Base-by-base conservation (phyloP, 1,140 invertebrate species). In the Caenorhabditis brenneri region DNA sequence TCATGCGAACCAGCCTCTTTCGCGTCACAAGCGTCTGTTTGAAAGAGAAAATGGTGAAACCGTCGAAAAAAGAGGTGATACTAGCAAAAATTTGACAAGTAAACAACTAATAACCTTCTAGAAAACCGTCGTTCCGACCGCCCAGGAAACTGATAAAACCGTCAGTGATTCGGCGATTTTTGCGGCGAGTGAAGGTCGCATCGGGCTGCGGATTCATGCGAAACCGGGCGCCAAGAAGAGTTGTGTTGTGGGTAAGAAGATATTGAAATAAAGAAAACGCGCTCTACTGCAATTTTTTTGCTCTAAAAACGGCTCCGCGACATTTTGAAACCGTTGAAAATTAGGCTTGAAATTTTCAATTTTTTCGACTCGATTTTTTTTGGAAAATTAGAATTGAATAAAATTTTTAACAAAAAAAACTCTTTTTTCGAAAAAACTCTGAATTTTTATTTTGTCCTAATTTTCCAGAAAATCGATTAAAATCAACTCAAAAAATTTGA, bases 191-290 rank as follows among this genome's bases (percentile, higher is more conserved):
- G 81, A 82, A 29, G 83, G 83, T 24, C 82, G 86, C 36, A 82
- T 86, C 36, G 80, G 81, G 29, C 51, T 86, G 24, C 48, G 84
- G 51, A 86, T 86, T 60, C 85, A 86, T 49, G 85, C 85, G 19
- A 86, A 86, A 78, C 85, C 85, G 53, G 85, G 85, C 7, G 85
- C 85, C 31, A 86, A 86, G 51, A 81, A 60, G 15, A 86, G 85
- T 79, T 49, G 80, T 24, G 80, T 86, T n/a, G 82, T 85, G 80
- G 85, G 85, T 86, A 31, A n/a, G n/a, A n/a, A n/a, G n/a, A n/a
- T n/a, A n/a, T n/a, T n/a, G n/a, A n/a, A n/a, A n/a, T n/a, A n/a
- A n/a, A n/a, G n/a, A n/a, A n/a, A n/a, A n/a, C n/a, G n/a, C n/a
- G n/a, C n/a, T n/a, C n/a, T n/a, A n/a, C n/a, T n/a, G n/a, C n/a